Percentiles rank a stretch among this genome's conserved stretches.
Evolutionary conservation across 2,113 vertebrate genomes (phyloP).

Genomic region (Sclerurus mexicanus): DNA sequence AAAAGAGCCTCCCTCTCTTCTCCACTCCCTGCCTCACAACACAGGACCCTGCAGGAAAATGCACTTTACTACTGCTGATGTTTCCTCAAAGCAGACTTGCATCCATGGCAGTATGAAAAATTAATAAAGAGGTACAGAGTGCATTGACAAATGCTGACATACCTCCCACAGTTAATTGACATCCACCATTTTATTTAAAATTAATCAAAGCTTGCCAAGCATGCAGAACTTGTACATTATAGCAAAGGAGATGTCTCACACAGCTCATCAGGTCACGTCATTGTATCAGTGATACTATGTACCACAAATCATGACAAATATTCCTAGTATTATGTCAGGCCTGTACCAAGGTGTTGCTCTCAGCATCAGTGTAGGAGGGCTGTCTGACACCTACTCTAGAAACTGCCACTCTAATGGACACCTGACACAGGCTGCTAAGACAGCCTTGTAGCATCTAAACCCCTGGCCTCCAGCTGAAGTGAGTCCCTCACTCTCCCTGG

Average conservation of each 20-base stretch:
- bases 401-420: neutral
- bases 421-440: neutral
- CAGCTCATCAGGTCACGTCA: neutral
- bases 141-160: neutral
- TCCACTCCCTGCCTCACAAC: neutral
- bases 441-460: neutral
- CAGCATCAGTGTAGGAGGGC: neutral
- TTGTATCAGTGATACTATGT: neutral
- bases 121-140: neutral
- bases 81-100: neutral
- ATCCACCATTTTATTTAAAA: neutral
- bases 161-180: slow-evolving; percentile 5
- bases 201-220: neutral
- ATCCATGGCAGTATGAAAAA: neutral
- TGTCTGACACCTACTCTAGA: neutral
- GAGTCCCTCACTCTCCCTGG: neutral
- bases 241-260: neutral
- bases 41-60: neutral
- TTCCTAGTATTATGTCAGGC: neutral
- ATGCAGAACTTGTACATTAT: neutral
- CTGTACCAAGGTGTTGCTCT: neutral
- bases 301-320: neutral
- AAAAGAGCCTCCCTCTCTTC: neutral
- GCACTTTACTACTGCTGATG: neutral
- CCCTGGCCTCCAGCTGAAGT: rapidly evolving